Evolutionary conservation across 2,888 invertebrate genomes (phyloP).

Genomic region (Prosopocoilus inquinatus): DNA sequence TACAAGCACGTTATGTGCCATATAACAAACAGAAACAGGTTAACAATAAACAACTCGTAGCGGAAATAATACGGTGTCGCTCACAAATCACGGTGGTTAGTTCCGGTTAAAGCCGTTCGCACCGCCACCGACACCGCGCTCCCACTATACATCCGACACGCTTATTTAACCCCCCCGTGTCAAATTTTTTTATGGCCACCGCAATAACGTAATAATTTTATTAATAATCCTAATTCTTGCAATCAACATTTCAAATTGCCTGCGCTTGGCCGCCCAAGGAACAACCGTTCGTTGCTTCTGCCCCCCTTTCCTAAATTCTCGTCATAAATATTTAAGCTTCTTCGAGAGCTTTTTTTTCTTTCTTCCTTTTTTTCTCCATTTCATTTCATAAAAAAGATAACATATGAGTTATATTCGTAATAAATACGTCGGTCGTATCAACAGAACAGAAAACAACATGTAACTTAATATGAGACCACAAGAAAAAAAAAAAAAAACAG

Average conservation of each 20-base stretch:
- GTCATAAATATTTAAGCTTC: no score
- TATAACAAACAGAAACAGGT: no score
- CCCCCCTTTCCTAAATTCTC: no score
- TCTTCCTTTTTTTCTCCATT: no score
- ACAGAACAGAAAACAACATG: constrained; percentile 29
- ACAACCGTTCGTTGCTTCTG: no score
- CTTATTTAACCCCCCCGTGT: constrained; percentile 40
- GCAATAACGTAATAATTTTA: neutral
- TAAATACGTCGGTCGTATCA: constrained; percentile 34
- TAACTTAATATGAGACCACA: constrained; percentile 31
- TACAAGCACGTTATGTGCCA: no score
- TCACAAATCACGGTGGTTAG: constrained; percentile 41
- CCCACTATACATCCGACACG: constrained; percentile 46
- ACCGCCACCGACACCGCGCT: constrained; percentile 40
- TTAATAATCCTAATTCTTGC: no score
- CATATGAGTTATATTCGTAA: constrained; percentile 27
- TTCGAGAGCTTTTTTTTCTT: no score
- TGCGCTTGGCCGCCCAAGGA: no score
- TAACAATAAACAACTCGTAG: constrained; percentile 21
- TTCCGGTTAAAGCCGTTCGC: constrained; percentile 39
- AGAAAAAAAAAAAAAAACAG: constrained; percentile 18
- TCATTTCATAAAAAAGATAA: constrained; percentile 9
- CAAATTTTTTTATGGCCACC: constrained; percentile 26
- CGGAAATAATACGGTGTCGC: constrained; percentile 41
- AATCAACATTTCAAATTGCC: no score